Evolutionary conservation across 2,113 vertebrate species (phyloP).

Genomic region (Callospermophilus lateralis): DNA sequence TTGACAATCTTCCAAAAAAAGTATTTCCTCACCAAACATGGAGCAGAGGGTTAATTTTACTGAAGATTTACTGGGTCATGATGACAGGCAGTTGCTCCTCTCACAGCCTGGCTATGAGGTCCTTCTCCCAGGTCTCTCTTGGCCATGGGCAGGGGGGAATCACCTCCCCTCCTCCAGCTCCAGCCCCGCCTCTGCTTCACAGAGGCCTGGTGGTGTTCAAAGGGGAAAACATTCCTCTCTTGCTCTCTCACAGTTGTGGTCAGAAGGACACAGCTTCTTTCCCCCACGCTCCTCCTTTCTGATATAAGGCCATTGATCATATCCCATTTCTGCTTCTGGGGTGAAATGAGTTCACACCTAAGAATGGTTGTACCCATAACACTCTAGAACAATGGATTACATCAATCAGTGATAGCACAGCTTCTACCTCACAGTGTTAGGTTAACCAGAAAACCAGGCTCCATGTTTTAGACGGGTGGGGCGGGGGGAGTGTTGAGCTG

Average conservation of each 20-base stretch:
- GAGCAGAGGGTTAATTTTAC: not conserved
- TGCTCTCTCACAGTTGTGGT: not conserved
- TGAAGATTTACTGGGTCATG: not conserved
- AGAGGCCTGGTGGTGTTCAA: not conserved
- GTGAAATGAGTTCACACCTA: not conserved
- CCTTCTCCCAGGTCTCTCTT: not conserved
- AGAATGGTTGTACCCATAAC: not conserved
- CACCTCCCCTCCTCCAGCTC: not conserved
- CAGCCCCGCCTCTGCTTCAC: not conserved
- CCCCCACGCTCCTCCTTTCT: not conserved
- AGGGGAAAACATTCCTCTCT: not conserved
- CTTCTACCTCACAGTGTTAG: not conserved
- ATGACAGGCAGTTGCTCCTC: not conserved
- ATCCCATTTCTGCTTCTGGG: not conserved
- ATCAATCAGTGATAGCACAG: not conserved
- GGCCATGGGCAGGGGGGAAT: not conserved
- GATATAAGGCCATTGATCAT: not conserved
- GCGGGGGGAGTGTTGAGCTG: not conserved
- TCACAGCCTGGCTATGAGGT: not conserved
- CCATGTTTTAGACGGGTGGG: not conserved
- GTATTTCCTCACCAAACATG: not conserved
- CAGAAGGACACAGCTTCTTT: not conserved
- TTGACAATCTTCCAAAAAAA: not conserved
- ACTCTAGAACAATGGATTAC: not conserved
- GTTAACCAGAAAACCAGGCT: not conserved